Evolutionary conservation across 2,113 vertebrate species (phyloP), one percentile per base, ranked within the genome.

Genomic region (Hydrochoerus hydrochaeris): DNA sequence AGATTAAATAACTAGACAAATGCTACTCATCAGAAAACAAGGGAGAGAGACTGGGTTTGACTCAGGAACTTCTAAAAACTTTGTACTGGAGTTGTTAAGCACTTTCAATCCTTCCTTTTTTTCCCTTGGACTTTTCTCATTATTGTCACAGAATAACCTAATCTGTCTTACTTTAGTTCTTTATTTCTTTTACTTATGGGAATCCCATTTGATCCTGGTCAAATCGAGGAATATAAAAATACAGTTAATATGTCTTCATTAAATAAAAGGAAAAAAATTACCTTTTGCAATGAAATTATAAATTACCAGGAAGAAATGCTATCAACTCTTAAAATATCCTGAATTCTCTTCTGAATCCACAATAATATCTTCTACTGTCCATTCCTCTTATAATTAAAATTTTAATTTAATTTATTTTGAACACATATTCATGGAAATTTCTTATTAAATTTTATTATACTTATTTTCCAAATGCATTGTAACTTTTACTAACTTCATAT

Each of bases 391-490:
- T 97, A 97, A 98, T 97, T 97, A 97, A 97, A 98, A 92, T 7
- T 91, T 95, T 96, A 97, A 96, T 98, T 97, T 95, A 94, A 97
- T 96, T 97, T 97, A 97, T 35, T 28, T 96, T 95, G 95, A 95
- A 87, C 41, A 81, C 90, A 97, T 92, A 93, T 97, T 97, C 92
- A 96, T 90, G 92, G 92, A 96, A 97, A 98, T 94, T 97, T 93
- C 96, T 95, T 93, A 92, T 96, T 95, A 92, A 96, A 97, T 97
- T 96, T 97, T 97, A 97, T 89, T 77, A 52, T 82, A 90, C 80
- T 82, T 96, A 73, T 92, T 98, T 97, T 97, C 35, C 92, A 97
- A 97, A 95, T 90, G 81, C 92, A 85, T 88, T 63, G 41, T n/a
- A 96, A 97, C 38, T 89, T 97, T 94, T 95, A 71, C 32, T 71